Evolutionary conservation across 1,140 invertebrate genomes (phyloP), one percentile per base, ranked within the genome.

Genomic region (Pantala flavescens): DNA sequence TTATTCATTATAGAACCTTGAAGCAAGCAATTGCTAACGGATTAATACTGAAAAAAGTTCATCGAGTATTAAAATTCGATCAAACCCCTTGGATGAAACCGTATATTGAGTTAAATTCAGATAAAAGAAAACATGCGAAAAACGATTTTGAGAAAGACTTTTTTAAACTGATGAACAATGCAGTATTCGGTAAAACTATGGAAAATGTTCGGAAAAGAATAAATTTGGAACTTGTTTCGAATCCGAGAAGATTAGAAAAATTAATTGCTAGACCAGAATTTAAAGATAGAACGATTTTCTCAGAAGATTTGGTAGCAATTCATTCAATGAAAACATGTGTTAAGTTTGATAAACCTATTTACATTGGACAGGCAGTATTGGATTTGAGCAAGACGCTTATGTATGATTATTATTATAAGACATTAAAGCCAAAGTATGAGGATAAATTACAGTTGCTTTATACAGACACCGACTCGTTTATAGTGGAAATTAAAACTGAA

Each of bases 281-380:
- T 77, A 2, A 76, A 80, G 71, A 75, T 81, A 74, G 77, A 80
- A 73, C 75, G 75, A 42, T 78, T 77, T 73, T 73, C 74, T 12
- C 79, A 79, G 71, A 79, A 80, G 74, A 73, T 79, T 7, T 80
- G 79, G 55, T 77, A 77, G 19, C 77, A 3, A 21, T 63, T 3
- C 49, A 63, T 21, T 12, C 12, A 3, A 14, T 5, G 3, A 16
- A 63, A 63, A 63, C 14, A 3, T 3, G 16, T 12, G 12, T 63
- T 7, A 63, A 63, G 12, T 19, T 63, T 16, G 14, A 63, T 21
- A 63, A 63, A 63, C 49, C 49, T 16, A 63, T 63, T 7, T 63
- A 63, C 12, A 63, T 63, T 63, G 49, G 49, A 1, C 49, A 63
- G 12, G 12, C 49, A 5, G 49, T 63, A 19, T 63, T 63, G 12